These are phyloP conservation scores for Drosophila nigricruria DNA, from an alignment of 2,888 invertebrate genomes.

Conservation along the genomic window DNA sequence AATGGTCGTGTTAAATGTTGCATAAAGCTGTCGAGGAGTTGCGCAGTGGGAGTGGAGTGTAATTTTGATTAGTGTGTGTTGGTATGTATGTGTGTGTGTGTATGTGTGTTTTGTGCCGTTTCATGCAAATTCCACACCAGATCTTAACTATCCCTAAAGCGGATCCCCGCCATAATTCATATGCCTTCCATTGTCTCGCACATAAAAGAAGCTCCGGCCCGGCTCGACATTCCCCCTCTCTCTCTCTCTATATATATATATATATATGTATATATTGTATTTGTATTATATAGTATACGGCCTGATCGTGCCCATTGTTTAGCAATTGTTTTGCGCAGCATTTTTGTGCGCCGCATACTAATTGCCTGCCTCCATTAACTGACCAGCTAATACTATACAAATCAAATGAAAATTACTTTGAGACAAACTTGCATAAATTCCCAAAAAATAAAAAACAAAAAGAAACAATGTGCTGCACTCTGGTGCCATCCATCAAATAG, in stretches of 20 bases:
- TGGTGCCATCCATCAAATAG: slow-evolving; percentile 56
- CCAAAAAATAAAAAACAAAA: too few species aligned
- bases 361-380: slow-evolving; percentile 41
- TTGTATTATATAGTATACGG: slow-evolving; percentile 41
- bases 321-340: slow-evolving; percentile 69
- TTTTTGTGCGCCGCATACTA: slow-evolving; percentile 67
- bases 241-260: slow-evolving; percentile 10
- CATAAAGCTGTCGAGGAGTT: slow-evolving; percentile 73
- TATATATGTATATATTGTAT: slow-evolving; percentile 7
- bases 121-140: slow-evolving; percentile 59
- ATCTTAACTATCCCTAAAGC: slow-evolving; percentile 39
- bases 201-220: slow-evolving; percentile 65
- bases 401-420: slow-evolving; percentile 58
- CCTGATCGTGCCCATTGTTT: slow-evolving; percentile 75
- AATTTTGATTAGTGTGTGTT: slow-evolving; percentile 7
- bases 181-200: slow-evolving; percentile 69
- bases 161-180: slow-evolving; percentile 69
- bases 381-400: slow-evolving; percentile 43
- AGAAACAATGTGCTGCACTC: slow-evolving; percentile 50
- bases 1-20: slow-evolving; percentile 80
- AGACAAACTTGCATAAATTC: slow-evolving; percentile 46
- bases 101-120: slow-evolving; percentile 33
- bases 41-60: slow-evolving; percentile 40
- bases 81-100: slow-evolving; percentile 16
- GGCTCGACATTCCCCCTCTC: slow-evolving; percentile 24